Evolutionary conservation across 2,113 vertebrate genomes (phyloP), one percentile per base, ranked within the genome.

Genomic region (Archilochus colubris): DNA sequence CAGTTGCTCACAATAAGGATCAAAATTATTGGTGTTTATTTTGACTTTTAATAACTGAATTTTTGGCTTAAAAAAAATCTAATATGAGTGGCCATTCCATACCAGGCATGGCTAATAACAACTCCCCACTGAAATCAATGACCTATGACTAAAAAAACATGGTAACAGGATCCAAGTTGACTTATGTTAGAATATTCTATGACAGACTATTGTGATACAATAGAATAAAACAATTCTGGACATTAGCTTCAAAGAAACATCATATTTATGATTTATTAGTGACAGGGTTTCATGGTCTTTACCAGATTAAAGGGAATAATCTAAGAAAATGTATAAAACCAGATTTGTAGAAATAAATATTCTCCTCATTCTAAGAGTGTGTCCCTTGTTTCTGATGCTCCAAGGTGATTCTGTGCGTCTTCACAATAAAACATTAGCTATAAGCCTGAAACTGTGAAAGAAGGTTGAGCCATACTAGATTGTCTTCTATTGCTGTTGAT

Each of bases 61-160:
- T 14, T 62, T 83, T 68, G 64, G 6, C 2, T 4, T 48, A 17
- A 61, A 81, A 61, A 81, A 48, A 48, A 70, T 38, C 46, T 59
- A 89, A 51, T 75, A n/a, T 2, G 28, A 66, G 31, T 70, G 82
- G 12, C 20, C n/a, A 58, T 92, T 94, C 94, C 81, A 84, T 64
- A 50, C 33, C 50, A 55, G 51, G 12, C 33, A 53, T 69, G 28
- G 5, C 38, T 94, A 96, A 89, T 82, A 21, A 82, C 33, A 91
- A 16, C 38, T 91, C 23, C 31, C 33, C 15, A 43, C 57, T 82
- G 38, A 87, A 95, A 91, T 91, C 62, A 76, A 9, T 62, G 31
- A 76, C 21, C 22, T 88, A 30, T 80, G 78, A 94, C 84, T 79
- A 68, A 91, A 92, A 91, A 91, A 91, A 84, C 82, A 77, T 91